Evolutionary conservation across 2,888 invertebrate genomes (phyloP).

Genomic region (Gastracanthus pulcherrimus): DNA sequence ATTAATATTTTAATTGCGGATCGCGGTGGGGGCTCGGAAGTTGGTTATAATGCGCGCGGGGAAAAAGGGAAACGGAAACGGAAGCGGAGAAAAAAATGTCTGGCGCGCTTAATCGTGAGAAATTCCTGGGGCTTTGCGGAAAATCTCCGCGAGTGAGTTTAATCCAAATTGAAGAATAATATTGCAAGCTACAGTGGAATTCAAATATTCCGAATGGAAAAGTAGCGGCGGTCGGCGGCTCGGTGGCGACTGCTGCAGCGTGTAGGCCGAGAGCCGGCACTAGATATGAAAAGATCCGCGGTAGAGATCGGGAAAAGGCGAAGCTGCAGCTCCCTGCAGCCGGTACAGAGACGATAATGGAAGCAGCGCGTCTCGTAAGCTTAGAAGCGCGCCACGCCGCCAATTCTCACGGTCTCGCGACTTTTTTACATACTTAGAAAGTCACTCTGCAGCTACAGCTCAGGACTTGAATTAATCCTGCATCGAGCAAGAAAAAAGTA

Average conservation of each 20-base stretch:
- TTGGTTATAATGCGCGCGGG: slow-evolving; percentile 7
- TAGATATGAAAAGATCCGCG: slow-evolving; percentile 43
- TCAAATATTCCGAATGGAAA: slow-evolving; percentile 63
- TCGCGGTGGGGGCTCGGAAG: neutral
- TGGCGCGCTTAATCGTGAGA: slow-evolving; percentile 27
- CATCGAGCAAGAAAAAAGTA: slow-evolving; percentile 24
- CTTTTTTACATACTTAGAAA: too few species aligned
- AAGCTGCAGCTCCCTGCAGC: neutral
- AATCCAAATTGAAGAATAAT: slow-evolving; percentile 71
- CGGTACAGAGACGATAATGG: slow-evolving; percentile 21
- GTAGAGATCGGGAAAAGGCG: slow-evolving; percentile 15
- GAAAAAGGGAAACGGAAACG: neutral
- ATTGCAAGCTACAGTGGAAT: slow-evolving; percentile 57
- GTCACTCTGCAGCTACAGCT: neutral
- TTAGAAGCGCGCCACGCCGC: too few species aligned
- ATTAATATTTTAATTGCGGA: slow-evolving; percentile 45
- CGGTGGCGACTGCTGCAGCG: too few species aligned
- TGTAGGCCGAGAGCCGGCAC: too few species aligned
- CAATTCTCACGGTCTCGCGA: too few species aligned
- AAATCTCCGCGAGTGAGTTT: slow-evolving; percentile 42
- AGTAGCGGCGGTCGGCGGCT: neutral
- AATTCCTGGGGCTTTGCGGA: slow-evolving; percentile 5
- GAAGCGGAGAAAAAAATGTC: slow-evolving; percentile 15
- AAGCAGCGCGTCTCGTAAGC: slow-evolving; percentile 5
- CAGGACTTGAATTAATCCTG: slow-evolving; percentile 48